Percentiles rank a stretch among this genome's conserved stretches.
Evolutionary conservation across 1,140 invertebrate genomes (phyloP).

Genomic region (Camponotus pennsylvanicus): DNA sequence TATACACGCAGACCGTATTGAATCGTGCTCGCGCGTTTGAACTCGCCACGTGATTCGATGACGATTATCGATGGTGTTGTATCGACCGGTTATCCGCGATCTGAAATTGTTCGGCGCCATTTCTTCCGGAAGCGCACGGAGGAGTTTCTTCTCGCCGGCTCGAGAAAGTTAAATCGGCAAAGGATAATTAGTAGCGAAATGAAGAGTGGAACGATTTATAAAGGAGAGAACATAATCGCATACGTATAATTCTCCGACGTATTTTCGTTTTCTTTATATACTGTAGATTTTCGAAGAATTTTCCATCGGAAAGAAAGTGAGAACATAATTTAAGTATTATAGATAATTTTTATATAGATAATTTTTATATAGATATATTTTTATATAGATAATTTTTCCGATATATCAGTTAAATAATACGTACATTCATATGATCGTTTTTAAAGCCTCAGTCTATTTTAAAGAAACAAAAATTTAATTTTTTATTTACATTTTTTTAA

Average conservation of each 20-base stretch:
- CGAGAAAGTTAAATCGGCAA: slow-evolving; percentile 34
- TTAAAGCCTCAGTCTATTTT: too few species aligned
- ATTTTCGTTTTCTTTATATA: not conserved
- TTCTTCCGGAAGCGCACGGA: not conserved
- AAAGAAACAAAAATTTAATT: too few species aligned
- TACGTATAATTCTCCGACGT: not conserved
- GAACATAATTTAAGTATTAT: too few species aligned
- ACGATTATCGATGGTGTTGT: slow-evolving; percentile 43
- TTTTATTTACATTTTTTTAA: too few species aligned
- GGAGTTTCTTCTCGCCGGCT: slow-evolving; percentile 28
- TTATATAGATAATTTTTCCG: not conserved
- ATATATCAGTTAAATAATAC: not conserved
- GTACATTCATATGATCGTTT: not conserved
- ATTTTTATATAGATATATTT: not conserved
- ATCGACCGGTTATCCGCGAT: slow-evolving; percentile 9
- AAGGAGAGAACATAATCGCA: not conserved
- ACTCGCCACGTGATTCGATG: not conserved
- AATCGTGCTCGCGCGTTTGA: not conserved
- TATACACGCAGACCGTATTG: not conserved
- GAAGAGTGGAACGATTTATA: not conserved
- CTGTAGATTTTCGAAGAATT: not conserved
- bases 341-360: too few species aligned
- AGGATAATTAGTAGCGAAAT: not conserved
- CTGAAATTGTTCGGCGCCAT: not conserved
- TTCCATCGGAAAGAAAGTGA: not conserved